A percentile compares a stretch with the other conserved stretches of the same genome.
These are phyloP conservation scores for Tylochromis polylepis DNA, from an alignment of 2,113 vertebrate species.

Conservation along the genomic window DNA sequence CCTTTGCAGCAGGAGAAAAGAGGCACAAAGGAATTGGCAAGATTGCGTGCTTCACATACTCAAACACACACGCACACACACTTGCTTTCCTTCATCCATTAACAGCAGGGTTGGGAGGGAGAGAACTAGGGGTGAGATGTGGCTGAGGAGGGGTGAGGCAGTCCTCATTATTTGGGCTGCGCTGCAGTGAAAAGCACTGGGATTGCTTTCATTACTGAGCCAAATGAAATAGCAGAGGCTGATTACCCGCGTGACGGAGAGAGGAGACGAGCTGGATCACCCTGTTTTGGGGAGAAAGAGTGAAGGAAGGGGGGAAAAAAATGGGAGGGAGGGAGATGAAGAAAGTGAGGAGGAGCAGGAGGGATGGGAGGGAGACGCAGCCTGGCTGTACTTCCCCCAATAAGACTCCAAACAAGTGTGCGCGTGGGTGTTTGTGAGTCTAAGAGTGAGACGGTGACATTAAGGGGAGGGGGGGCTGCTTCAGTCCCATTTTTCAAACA, in stretches of 20 bases:
- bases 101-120: constrained; percentile 48
- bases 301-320: neutral
- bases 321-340: neutral
- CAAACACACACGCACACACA: constrained; percentile 32
- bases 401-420: constrained; percentile 45
- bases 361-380: neutral
- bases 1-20: constrained; percentile 9
- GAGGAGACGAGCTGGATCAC: constrained; percentile 56
- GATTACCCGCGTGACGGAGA: constrained; percentile 72
- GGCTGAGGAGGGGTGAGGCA: constrained; percentile 38
- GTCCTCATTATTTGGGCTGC: constrained; percentile 72
- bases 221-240: constrained; percentile 74
- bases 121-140: constrained; percentile 37
- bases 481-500: constrained; percentile 55
- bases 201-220: constrained; percentile 77
- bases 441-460: constrained; percentile 35
- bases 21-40: constrained; percentile 48
- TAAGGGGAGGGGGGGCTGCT: constrained; percentile 20
- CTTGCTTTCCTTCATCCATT: constrained; percentile 58
- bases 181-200: constrained; percentile 67
- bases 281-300: constrained; percentile 34
- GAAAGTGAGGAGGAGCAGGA: neutral
- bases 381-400: constrained; percentile 31
- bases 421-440: constrained; percentile 23
- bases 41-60: constrained; percentile 43